Percentiles rank a stretch among this genome's conserved stretches.
Conservation (phyloP, 2,113 vertebrate genomes). For the Gymnobelideus leadbeateri region DNA sequence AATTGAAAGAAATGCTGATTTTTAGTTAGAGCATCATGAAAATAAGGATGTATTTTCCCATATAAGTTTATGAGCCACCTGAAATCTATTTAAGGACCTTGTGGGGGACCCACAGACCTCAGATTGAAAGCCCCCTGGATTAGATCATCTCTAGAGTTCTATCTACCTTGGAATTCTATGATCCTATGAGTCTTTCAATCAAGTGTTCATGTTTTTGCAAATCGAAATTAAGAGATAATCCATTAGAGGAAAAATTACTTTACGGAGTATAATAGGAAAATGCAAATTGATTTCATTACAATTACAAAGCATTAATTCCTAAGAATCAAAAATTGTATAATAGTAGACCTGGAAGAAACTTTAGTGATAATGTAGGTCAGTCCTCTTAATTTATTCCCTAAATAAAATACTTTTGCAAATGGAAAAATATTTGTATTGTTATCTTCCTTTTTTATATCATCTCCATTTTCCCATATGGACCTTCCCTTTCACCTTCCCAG, state of each 20-base stretch:
- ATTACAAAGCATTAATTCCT: not conserved
- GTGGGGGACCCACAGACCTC: not conserved
- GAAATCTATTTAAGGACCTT: not conserved
- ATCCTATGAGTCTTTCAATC: not conserved
- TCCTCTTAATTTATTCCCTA: not conserved
- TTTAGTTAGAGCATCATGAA: not conserved
- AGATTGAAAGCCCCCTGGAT: not conserved
- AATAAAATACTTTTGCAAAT: not conserved
- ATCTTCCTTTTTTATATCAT: not conserved
- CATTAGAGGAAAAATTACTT: not conserved
- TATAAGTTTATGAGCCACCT: not conserved
- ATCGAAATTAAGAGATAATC: not conserved
- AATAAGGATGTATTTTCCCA: not conserved
- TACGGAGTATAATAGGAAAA: not conserved
- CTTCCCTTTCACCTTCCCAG: not conserved
- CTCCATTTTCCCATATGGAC: not conserved
- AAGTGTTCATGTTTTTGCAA: not conserved
- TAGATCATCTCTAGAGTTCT: not conserved
- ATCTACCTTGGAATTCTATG: not conserved
- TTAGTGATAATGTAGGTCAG: not conserved
- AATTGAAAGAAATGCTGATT: not conserved
- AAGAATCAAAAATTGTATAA: not conserved
- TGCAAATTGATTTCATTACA: not conserved
- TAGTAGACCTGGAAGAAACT: not conserved
- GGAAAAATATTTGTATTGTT: not conserved